These are phyloP conservation scores for Nycticebus coucang DNA, from an alignment of 2,113 vertebrate genomes.

Conservation along the genomic window DNA sequence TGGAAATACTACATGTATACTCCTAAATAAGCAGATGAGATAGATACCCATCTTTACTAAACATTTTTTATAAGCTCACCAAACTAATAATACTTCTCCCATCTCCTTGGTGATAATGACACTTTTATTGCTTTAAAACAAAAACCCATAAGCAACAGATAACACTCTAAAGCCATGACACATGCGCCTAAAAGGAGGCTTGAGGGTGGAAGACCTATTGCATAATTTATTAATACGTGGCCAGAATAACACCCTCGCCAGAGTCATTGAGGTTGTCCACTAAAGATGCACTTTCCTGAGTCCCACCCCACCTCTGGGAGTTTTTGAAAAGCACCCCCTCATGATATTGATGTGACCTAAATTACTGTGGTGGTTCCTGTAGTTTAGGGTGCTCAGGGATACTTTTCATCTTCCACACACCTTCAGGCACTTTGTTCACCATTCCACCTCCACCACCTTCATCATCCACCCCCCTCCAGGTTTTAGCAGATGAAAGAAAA, in stretches of 20 bases:
- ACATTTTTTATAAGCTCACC: conserved; percentile 2
- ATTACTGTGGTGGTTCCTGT: not conserved
- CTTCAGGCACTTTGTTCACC: not conserved
- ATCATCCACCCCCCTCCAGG: not conserved
- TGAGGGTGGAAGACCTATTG: not conserved
- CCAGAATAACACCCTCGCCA: not conserved
- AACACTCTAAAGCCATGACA: not conserved
- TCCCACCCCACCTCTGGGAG: not conserved
- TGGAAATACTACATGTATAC: not conserved
- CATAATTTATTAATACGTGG: not conserved
- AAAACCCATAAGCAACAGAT: conserved; percentile 26
- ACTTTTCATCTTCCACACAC: not conserved
- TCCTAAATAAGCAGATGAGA: conserved; percentile 5
- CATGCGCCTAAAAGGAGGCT: not conserved
- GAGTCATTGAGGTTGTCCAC: not conserved
- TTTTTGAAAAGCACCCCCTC: not conserved
- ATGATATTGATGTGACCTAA: not conserved
- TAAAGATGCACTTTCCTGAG: not conserved
- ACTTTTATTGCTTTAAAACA: conserved; percentile 30
- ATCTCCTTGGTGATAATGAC: conserved; percentile 45
- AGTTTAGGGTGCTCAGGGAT: not conserved
- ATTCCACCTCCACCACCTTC: not conserved
- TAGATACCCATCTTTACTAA: not conserved
- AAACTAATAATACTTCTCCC: not conserved
- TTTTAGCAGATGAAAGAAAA: not conserved